phyloP scores from a whole-genome alignment of 2,797 vertebrate species.

The Arnoldichthys spilopterus region DNA sequence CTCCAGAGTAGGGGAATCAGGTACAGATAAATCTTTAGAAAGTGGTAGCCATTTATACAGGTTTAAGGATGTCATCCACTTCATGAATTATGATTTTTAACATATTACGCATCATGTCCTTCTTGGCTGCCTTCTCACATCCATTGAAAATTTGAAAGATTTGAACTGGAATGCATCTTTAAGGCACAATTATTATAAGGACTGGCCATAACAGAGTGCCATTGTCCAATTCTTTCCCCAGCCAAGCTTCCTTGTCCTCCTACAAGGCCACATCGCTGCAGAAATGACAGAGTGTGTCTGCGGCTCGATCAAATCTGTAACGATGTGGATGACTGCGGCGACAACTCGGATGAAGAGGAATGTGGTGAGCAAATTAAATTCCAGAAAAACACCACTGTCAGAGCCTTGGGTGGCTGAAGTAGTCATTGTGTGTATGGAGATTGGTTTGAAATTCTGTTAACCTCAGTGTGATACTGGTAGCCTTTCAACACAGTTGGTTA shows the following conservation, averaged over 20 bases:
- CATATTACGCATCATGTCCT: no score
- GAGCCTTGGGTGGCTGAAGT: background rate
- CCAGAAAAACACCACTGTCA: conserved; percentile 2
- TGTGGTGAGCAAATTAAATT: conserved; percentile 79
- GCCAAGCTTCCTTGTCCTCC: conserved; percentile 91
- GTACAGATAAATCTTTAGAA: no score
- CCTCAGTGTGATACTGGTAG: background rate
- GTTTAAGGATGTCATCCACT: no score
- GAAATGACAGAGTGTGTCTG: conserved; percentile 92
- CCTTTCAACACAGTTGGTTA: conserved; percentile 3
- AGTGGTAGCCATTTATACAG: no score
- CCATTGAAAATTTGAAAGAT: no score
- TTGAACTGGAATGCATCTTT: no score
- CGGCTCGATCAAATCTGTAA: conserved; percentile 90
- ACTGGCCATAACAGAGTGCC: background rate
- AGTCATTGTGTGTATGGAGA: background rate
- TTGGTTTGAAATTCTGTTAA: background rate
- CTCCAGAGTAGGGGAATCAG: no score
- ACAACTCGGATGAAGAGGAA: conserved; percentile 94
- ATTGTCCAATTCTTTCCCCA: conserved; percentile 63
- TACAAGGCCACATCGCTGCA: conserved; percentile 88
- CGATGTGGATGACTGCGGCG: conserved; percentile 92
- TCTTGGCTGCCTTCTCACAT: no score
- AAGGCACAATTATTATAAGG: no score
- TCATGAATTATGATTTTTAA: no score